Evolutionary conservation across 2,888 invertebrate genomes (phyloP), one percentile per base, ranked within the genome.

Genomic region (Harpagoxenus sublaevis): DNA sequence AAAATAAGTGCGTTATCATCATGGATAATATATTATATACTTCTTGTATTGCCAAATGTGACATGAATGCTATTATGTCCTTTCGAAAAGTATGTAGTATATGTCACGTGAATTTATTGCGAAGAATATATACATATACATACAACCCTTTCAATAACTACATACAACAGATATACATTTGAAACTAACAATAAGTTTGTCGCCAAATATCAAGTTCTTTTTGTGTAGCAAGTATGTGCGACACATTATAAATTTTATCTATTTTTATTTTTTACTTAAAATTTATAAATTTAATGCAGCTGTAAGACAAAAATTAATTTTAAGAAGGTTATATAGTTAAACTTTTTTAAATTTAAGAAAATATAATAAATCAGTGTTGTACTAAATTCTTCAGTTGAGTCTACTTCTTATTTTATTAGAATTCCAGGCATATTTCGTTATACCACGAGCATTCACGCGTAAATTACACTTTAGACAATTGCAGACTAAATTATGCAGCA

Each of bases 401-500:
- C 48, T 5, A 9, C 5, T 68, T 48, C 8, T 2, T 48, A 42
- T 48, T 68, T 45, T 48, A 68, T 68, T 48, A 18, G 2, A 68
- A 68, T 68, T 48, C 5, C 4, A 8, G 8, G 5, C 9, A 48
- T 5, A 48, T 48, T 68, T 48, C 15, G 3, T 3, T 42, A 45
- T 5, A 66, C 18, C 48, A 0, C 8, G 39, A 31, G 1, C 9
- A 68, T 23, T 68, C 28, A 1, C 15, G 42, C 23, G 15, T 45
- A 28, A 66, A 63, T 66, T 66, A 66, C 4, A 68, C 3, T 68
- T 48, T 48, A 68, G 68, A 48, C 68, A 68, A 68, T 68, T 48
- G 48, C 68, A 31, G 48, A 28, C 18, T 68, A 48, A 68, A 68
- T 68, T 68, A 68, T 71, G 53, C n/a, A 70, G 53, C n/a, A 35